Conservation (phyloP, 2,888 invertebrate genomes). For the Unio delphinus region DNA sequence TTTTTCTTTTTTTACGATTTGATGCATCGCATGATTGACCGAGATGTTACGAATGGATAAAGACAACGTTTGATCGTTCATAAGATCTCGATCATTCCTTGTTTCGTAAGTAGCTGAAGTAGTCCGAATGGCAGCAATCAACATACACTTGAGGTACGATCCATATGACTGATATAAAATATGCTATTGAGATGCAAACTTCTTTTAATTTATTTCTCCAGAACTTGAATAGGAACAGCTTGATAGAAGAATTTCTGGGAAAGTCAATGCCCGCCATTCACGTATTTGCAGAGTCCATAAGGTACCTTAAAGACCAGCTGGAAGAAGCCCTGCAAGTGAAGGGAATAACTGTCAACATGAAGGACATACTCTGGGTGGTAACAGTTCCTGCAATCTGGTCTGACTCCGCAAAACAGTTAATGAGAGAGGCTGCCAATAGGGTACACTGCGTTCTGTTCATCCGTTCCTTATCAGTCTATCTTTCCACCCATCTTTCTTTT, state of each 20-base stretch:
- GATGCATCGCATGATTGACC: too few relatives aligned
- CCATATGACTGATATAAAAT: too few relatives aligned
- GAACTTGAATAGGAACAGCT: slow-evolving; percentile 18
- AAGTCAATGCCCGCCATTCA: slow-evolving; percentile 19
- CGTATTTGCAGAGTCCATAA: slow-evolving; percentile 20
- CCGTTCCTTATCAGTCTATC: too few relatives aligned
- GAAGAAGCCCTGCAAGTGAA: slow-evolving; percentile 10
- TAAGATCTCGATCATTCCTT: too few relatives aligned
- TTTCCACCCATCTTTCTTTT: too few relatives aligned
- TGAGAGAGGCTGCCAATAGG: slow-evolving; percentile 24
- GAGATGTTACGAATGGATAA: too few relatives aligned
- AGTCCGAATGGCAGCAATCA: too few relatives aligned
- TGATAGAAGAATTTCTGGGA: slow-evolving; percentile 21
- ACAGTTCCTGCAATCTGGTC: slow-evolving; percentile 33
- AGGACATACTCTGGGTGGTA: slow-evolving; percentile 24
- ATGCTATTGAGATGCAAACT: too few relatives aligned
- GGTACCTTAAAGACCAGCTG: slow-evolving; percentile 10
- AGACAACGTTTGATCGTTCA: too few relatives aligned
- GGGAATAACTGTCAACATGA: slow-evolving; percentile 6
- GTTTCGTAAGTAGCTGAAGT: too few relatives aligned
- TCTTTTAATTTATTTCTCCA: background rate
- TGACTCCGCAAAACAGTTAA: slow-evolving; percentile 32
- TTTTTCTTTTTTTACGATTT: too few relatives aligned
- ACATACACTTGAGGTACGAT: too few relatives aligned
- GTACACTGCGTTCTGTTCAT: background rate